These are phyloP conservation scores for Daubentonia madagascariensis DNA, from an alignment of 2,113 vertebrate species.

Conservation along the genomic window DNA sequence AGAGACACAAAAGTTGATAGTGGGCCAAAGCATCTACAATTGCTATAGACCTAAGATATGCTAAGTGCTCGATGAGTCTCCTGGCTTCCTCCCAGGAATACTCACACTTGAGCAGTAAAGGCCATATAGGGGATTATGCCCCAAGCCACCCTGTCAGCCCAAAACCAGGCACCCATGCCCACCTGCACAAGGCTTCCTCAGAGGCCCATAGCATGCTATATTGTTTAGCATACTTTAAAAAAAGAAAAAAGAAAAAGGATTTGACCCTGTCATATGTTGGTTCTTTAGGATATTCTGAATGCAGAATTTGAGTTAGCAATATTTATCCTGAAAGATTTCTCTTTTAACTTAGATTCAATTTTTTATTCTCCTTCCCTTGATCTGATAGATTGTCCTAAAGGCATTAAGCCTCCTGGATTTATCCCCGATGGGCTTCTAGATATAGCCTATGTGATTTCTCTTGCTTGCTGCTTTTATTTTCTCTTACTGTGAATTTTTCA, in stretches of 20 bases:
- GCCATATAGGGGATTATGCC: neutral
- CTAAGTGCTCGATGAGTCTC: neutral
- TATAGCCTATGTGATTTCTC: neutral
- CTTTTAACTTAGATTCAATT: constrained; percentile 18
- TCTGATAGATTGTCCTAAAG: neutral
- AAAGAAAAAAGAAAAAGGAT: neutral
- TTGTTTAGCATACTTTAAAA: neutral
- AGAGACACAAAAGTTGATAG: neutral
- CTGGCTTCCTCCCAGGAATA: neutral
- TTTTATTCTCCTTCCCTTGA: constrained; percentile 16
- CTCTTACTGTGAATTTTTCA: constrained; percentile 37
- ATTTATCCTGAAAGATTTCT: neutral
- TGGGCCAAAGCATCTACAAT: neutral
- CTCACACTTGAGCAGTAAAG: neutral
- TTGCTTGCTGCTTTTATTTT: constrained; percentile 57
- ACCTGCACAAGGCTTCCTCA: neutral
- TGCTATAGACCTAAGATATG: neutral
- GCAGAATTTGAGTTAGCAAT: neutral
- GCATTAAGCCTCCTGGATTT: neutral
- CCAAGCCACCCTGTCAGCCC: neutral
- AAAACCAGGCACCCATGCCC: neutral
- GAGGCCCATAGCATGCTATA: neutral
- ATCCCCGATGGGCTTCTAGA: neutral
- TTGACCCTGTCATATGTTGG: neutral
- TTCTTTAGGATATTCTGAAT: neutral